A percentile compares a stretch with the other conserved stretches of the same genome.
These are phyloP conservation scores for Apantesis nais DNA, from an alignment of 2,888 invertebrate species.

Conservation along the genomic window DNA sequence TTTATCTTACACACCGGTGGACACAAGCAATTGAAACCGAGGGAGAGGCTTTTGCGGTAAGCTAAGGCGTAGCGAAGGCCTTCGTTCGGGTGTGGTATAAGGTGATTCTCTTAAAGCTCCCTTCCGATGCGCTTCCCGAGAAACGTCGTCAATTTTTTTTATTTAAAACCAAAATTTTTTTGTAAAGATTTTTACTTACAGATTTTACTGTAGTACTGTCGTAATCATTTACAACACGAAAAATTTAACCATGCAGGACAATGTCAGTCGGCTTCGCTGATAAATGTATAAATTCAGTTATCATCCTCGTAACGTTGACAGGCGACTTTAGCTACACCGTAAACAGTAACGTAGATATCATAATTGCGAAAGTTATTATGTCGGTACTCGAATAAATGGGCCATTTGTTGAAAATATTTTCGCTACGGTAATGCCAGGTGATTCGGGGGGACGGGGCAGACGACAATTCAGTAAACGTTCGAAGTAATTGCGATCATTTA, in stretches of 20 bases:
- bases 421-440: slow-evolving; percentile 79
- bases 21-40: too few species aligned
- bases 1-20: too few species aligned
- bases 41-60: too few species aligned
- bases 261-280: background rate
- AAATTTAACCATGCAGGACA: background rate
- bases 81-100: too few species aligned
- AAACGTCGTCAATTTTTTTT: too few species aligned
- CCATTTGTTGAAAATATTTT: slow-evolving; percentile 81
- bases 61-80: too few species aligned
- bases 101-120: too few species aligned
- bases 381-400: slow-evolving; percentile 76
- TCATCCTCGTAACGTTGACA: background rate
- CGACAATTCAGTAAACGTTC: slow-evolving; percentile 76
- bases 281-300: background rate
- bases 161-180: too few species aligned
- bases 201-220: background rate
- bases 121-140: too few species aligned
- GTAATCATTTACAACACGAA: background rate
- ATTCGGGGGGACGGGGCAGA: slow-evolving; percentile 69
- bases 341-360: slow-evolving; percentile 64
- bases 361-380: slow-evolving; percentile 79
- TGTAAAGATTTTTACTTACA: too few species aligned
- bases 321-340: slow-evolving; percentile 48
- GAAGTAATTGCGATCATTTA: slow-evolving; percentile 80